These are phyloP conservation scores for Caenorhabditis uteleia DNA, from an alignment of 2,888 invertebrate genomes.

Conservation along the genomic window DNA sequence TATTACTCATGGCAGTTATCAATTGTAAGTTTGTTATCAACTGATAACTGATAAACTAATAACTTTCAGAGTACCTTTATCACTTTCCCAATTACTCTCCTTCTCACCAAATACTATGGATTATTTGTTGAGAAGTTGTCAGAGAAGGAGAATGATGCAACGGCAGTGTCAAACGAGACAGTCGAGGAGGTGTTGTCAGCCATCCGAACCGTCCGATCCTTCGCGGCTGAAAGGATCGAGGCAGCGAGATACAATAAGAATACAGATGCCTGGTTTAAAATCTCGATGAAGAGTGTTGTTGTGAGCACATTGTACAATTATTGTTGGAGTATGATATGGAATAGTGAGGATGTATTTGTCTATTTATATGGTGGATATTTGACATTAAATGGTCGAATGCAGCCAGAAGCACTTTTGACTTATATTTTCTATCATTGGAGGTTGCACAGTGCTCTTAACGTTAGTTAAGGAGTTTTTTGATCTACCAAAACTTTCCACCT, in stretches of 20 bases:
- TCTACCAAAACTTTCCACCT: no score
- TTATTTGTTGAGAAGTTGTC: constrained; percentile 24
- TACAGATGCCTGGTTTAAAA: constrained; percentile 33
- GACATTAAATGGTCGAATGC: constrained; percentile 29
- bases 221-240: constrained; percentile 25
- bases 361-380: constrained; percentile 37
- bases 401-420: constrained; percentile 21
- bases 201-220: constrained; percentile 34
- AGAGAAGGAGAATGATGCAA: constrained; percentile 31
- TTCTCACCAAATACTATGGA: constrained; percentile 28
- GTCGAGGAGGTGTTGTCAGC: constrained; percentile 34
- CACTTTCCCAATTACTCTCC: constrained; percentile 24
- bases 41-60: background rate
- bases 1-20: constrained; percentile 36
- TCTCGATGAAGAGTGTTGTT: constrained; percentile 27
- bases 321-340: constrained; percentile 32
- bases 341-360: constrained; percentile 25
- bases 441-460: constrained; percentile 26
- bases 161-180: constrained; percentile 28
- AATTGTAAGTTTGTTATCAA: background rate
- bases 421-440: constrained; percentile 37
- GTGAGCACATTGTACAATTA: constrained; percentile 20
- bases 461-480: constrained; percentile 1
- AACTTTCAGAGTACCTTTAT: constrained; percentile 10
- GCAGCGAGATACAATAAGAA: constrained; percentile 14